Evolutionary conservation across 1,140 invertebrate species (phyloP), one percentile per base, ranked within the genome.

Genomic region (Aleiodes sp.): DNA sequence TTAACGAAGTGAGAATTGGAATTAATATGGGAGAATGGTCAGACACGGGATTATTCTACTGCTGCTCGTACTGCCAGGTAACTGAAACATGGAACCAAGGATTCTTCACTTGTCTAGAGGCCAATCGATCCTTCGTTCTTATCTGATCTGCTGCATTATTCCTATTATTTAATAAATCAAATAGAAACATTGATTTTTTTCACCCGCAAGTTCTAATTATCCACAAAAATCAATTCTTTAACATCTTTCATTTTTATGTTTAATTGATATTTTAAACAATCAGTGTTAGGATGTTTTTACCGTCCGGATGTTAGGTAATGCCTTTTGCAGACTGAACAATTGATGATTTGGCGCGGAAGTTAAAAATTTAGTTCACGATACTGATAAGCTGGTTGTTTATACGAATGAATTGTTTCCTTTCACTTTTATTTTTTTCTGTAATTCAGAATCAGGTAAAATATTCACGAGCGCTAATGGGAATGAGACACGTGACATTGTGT

Each of bases 21-120:
- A 24, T 52, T 52, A 52, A 52, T 52, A 52, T 52, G 46, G 46
- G 46, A 52, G 46, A 24, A 52, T 52, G 46, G 46, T 52, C 26
- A 52, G 21, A 52, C 46, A 24, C 46, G 46, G 46, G 16, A 52
- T 52, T 52, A 52, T 52, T 52, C 26, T 24, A 24, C 46, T 52
- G 21, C 46, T 52, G 2, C 46, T 52, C 46, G 46, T 24, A 52
- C 46, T 52, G 46, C 46, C 46, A 52, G 46, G 46, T 52, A 52
- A 52, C 8, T 52, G 19, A 52, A 52, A 52, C 46, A 52, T 52
- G 46, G 46, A 52, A 52, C 21, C 46, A 52, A 52, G 46, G 46
- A 52, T 52, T 52, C 39, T 43, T 9, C 46, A 52, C 46, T 52
- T 52, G 46, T 52, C 46, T 52, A 3, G n/a, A n/a, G 19, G 21